Percentiles rank a stretch among this genome's conserved stretches.
phyloP scores from a whole-genome alignment of 2,797 vertebrate genomes.

The Thalassophryne amazonica region DNA sequence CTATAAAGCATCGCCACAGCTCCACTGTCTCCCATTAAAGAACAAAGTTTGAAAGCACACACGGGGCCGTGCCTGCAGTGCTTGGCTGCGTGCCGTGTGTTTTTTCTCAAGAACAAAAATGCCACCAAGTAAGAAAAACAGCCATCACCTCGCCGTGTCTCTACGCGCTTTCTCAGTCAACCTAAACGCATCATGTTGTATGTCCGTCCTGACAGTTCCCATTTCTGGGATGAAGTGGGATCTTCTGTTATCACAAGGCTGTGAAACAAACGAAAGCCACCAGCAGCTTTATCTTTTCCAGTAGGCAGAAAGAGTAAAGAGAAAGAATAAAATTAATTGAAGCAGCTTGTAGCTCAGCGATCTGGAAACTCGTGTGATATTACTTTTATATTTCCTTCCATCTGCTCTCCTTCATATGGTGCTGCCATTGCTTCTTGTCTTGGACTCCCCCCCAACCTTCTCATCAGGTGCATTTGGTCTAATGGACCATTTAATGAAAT shows the following conservation, averaged over 20 bases:
- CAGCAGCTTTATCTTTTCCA: constrained; percentile 27
- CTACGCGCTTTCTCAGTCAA: constrained; percentile 8
- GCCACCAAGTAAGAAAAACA: constrained; percentile 46
- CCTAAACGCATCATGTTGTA: no score
- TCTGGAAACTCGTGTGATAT: constrained; percentile 68
- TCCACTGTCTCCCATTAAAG: constrained; percentile 44
- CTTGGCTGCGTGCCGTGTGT: constrained; percentile 15
- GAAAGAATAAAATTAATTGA: constrained; percentile 51
- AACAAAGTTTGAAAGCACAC: constrained; percentile 22
- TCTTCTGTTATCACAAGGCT: constrained; percentile 47
- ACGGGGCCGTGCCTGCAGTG: constrained; percentile 25
- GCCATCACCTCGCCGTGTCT: constrained; percentile 8
- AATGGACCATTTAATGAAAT: constrained; percentile 64
- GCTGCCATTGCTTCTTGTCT: constrained; percentile 3
- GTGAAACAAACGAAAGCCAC: constrained; percentile 39
- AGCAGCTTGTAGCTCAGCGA: constrained; percentile 60
- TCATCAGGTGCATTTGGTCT: constrained; percentile 53
- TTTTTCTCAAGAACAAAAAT: constrained; percentile 48
- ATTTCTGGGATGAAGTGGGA: constrained; percentile 38
- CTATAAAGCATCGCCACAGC: constrained; percentile 31
- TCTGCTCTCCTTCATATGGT: constrained; percentile 47
- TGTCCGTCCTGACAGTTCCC: constrained; percentile 39
- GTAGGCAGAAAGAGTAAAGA: neutral
- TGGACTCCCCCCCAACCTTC: neutral
- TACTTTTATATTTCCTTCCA: constrained; percentile 61